Conservation (phyloP, 1,140 invertebrate species). For the Drosophila athabasca region DNA sequence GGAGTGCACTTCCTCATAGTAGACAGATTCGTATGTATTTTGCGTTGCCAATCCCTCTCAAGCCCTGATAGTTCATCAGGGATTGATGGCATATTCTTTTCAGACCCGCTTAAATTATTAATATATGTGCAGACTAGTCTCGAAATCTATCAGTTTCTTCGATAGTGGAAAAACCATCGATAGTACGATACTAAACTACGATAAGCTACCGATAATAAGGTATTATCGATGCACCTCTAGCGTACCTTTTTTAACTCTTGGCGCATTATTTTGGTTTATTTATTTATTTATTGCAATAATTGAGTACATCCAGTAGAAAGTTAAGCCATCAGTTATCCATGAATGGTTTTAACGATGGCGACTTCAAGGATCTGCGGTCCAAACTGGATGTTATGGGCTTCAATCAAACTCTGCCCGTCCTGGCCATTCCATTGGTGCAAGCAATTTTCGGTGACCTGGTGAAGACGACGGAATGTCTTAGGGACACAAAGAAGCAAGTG, state of each 20-base stretch:
- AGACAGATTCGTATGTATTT: no score
- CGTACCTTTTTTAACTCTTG: slow-evolving; percentile 16
- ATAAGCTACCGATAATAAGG: no score
- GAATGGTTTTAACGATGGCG: slow-evolving; percentile 61
- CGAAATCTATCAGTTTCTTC: no score
- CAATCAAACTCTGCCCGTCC: slow-evolving; percentile 72
- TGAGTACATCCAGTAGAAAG: slow-evolving; percentile 8
- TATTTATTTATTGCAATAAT: slow-evolving; percentile 12
- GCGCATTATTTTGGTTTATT: slow-evolving; percentile 12
- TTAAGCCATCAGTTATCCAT: slow-evolving; percentile 21
- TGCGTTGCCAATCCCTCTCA: no score
- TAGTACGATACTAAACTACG: no score
- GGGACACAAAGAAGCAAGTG: slow-evolving; percentile 84
- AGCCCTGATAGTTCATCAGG: no score
- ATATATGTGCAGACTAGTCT: no score
- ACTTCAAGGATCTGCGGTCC: slow-evolving; percentile 76
- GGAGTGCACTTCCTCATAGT: no score
- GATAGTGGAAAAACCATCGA: no score
- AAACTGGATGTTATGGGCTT: slow-evolving; percentile 82
- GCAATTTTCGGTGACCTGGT: slow-evolving; percentile 88
- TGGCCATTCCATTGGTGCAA: slow-evolving; percentile 87
- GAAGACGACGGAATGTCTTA: slow-evolving; percentile 89
- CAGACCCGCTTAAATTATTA: no score
- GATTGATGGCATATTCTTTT: no score
- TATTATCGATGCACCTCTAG: no score